Percentiles rank a stretch among this genome's conserved stretches.
Evolutionary conservation across 2,797 vertebrate genomes (phyloP).

Genomic region (Octomys mimax): DNA sequence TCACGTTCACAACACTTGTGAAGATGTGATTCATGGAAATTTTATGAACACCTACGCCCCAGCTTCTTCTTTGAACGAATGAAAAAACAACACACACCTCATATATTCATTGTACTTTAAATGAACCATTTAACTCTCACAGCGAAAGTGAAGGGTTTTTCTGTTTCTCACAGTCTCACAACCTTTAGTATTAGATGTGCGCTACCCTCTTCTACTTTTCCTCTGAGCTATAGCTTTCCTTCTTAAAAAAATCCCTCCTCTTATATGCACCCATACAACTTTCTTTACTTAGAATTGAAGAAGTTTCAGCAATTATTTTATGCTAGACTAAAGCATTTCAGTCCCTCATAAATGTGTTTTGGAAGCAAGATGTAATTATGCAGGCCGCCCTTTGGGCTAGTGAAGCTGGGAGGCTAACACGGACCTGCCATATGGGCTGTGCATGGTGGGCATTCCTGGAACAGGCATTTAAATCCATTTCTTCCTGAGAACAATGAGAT

Average conservation of each 20-base stretch:
- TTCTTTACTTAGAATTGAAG: constrained; percentile 41
- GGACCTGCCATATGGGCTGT: constrained; percentile 71
- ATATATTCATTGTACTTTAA: not conserved
- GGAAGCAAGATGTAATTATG: constrained; percentile 75
- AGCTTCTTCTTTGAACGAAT: not conserved
- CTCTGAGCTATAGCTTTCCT: not conserved
- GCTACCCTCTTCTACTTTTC: accelerated
- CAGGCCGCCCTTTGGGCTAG: constrained; percentile 53
- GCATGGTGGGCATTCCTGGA: constrained; percentile 65
- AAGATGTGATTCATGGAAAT: not conserved
- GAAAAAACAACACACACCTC: not conserved
- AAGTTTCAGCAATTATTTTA: constrained; percentile 71
- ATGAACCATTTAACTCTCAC: not conserved
- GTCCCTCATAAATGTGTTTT: constrained; percentile 71
- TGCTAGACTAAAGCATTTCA: constrained; percentile 72
- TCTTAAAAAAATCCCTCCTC: not conserved
- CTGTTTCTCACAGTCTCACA: not conserved
- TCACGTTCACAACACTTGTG: not conserved
- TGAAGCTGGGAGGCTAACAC: constrained; percentile 62
- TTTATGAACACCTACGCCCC: not conserved
- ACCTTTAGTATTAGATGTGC: not conserved
- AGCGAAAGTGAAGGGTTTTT: not conserved
- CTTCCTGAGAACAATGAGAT: constrained; percentile 82
- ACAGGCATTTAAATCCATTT: constrained; percentile 78
- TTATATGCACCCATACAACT: not conserved